These are phyloP conservation scores for Eudasyphora cyanicolor DNA, from an alignment of 2,888 invertebrate genomes.

Conservation along the genomic window DNA sequence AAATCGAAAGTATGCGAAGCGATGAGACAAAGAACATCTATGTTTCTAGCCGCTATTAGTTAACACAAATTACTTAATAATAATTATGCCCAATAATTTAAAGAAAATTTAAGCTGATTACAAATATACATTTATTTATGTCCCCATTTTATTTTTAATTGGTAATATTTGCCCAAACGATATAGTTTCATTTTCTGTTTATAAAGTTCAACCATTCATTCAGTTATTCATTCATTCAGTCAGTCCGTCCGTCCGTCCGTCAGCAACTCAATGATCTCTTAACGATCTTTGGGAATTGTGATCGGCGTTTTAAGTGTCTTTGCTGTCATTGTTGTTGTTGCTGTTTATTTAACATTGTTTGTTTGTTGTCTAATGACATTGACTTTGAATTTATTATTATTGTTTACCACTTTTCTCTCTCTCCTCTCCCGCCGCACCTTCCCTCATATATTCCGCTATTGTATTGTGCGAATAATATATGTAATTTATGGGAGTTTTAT, in stretches of 20 bases:
- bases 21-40: background rate
- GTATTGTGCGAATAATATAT: conserved; percentile 30
- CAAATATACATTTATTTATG: background rate
- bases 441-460: too few species aligned
- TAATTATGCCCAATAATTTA: background rate
- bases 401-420: background rate
- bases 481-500: conserved; percentile 28
- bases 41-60: background rate
- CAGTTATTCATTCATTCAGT: background rate
- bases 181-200: background rate
- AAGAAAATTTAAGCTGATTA: background rate
- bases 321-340: background rate
- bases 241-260: too few species aligned
- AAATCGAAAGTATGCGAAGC: background rate
- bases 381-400: conserved; percentile 61
- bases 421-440: background rate
- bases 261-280: background rate
- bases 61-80: too few species aligned
- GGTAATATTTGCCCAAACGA: background rate
- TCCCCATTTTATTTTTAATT: too few species aligned
- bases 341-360: background rate
- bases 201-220: background rate
- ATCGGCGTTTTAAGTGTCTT: background rate
- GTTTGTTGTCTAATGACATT: conserved; percentile 56
- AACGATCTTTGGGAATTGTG: background rate